Base-by-base conservation (phyloP, 2,113 vertebrate species). In the Apaloderma vittatum region DNA sequence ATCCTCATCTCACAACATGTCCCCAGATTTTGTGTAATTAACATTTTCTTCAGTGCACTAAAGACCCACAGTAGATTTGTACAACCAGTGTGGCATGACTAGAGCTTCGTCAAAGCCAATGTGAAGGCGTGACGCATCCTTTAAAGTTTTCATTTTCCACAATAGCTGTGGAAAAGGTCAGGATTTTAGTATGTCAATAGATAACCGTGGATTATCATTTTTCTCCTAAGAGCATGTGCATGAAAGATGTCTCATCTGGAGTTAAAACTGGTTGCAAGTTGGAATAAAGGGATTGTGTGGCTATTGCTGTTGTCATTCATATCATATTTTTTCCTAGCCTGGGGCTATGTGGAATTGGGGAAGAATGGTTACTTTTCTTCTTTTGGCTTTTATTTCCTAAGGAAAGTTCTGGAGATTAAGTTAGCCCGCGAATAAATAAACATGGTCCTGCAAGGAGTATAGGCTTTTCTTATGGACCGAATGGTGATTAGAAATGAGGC, bases 181-280 rank as follows among this genome's bases (percentile, higher is more conserved):
- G 48, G 46, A 36, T 90, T 93, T 71, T 48, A 76, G 32, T 30
- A 71, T 40, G 32, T 68, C 59, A 43, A 2, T 20, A 76, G 59
- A 12, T 54, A 59, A 52, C 22, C 2, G 1, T 18, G 21, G 15
- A n/a, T n/a, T 66, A 61, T 49, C 45, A 17, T 37, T 73, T 90
- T 54, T 71, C 37, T 70, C 40, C 2, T 7, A 45, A 45, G 37
- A 40, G 27, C 27, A 18, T 15, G 3, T 40, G 17, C 2, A 0
- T 49, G 40, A 51, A 78, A 45, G 46, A 18, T 84, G 46, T 74
- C 23, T 75, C n/a, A 49, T 54, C 19, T 49, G 37, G 23, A n/a
- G 22, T 40, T 63, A 20, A 68, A 48, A 11, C 11, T 45, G 45
- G 34, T 30, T 74, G 26, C 27, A 87, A 49, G 2, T 49, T 86